Conservation (phyloP, 2,113 vertebrate species). For the Coreoperca whiteheadi region DNA sequence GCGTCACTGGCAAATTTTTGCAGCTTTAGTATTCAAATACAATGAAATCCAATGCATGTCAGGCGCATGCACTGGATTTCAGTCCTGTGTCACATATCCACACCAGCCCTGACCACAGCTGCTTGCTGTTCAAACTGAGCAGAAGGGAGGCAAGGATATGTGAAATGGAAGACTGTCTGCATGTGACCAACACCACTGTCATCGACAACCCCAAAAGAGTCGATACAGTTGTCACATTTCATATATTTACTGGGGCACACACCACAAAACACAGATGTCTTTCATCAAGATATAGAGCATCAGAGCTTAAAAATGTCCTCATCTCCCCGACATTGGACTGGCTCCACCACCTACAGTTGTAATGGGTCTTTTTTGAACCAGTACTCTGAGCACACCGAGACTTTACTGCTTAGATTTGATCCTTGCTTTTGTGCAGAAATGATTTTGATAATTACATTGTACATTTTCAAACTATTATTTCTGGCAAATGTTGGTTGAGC, state of each 20-base stretch:
- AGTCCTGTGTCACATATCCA: background rate
- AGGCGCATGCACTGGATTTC: background rate
- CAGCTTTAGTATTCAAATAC: background rate
- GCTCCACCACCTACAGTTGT: background rate
- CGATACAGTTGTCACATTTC: background rate
- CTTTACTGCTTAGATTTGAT: background rate
- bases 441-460: background rate
- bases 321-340: background rate
- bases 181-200: background rate
- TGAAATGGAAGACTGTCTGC: background rate
- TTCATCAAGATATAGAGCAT: background rate
- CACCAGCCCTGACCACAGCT: background rate
- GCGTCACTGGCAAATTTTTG: background rate
- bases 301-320: background rate
- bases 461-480: background rate
- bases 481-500: background rate
- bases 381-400: background rate
- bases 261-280: too few species aligned
- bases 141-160: background rate
- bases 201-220: background rate
- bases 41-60: background rate
- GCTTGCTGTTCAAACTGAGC: background rate
- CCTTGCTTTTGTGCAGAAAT: background rate
- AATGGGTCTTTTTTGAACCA: background rate
- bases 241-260: background rate